These are phyloP conservation scores for Rhynchonycteris naso DNA, from an alignment of 2,797 vertebrate species.

Conservation along the genomic window DNA sequence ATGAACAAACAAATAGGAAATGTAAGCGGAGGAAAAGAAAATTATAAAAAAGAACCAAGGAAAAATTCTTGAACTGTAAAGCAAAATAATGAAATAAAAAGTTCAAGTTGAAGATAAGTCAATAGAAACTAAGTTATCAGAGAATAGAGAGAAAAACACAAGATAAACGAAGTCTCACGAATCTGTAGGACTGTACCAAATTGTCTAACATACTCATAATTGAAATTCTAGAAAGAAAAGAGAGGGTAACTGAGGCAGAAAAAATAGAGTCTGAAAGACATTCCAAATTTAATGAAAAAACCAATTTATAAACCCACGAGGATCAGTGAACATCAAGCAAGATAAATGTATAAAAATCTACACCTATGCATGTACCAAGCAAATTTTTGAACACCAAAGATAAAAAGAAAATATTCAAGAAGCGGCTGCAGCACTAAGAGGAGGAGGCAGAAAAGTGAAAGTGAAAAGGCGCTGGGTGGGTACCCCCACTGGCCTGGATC, in stretches of 20 bases:
- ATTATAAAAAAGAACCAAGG: neutral
- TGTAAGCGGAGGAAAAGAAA: neutral
- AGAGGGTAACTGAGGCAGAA: neutral
- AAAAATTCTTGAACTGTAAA: conserved; percentile 41
- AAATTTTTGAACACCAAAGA: conserved; percentile 1
- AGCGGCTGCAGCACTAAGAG: too few species aligned
- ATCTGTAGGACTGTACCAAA: neutral
- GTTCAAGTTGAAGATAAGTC: conserved; percentile 10
- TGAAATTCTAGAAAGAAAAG: neutral
- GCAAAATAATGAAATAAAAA: conserved; percentile 21
- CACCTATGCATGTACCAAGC: neutral
- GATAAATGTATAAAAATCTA: conserved; percentile 9
- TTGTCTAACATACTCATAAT: neutral
- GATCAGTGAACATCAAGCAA: neutral
- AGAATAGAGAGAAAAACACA: neutral
- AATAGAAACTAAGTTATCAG: neutral
- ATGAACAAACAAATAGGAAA: conserved; percentile 22
- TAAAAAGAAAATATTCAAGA: neutral
- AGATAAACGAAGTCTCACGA: neutral
- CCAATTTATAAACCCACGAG: neutral
- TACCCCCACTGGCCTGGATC: too few species aligned
- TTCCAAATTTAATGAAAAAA: conserved; percentile 36
- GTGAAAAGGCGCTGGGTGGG: too few species aligned
- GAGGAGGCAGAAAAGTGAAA: too few species aligned
- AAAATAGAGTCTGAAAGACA: neutral